phyloP scores from a whole-genome alignment of 53 echinoderm and acorn worm genomes.

The Echinometra lucunter region DNA sequence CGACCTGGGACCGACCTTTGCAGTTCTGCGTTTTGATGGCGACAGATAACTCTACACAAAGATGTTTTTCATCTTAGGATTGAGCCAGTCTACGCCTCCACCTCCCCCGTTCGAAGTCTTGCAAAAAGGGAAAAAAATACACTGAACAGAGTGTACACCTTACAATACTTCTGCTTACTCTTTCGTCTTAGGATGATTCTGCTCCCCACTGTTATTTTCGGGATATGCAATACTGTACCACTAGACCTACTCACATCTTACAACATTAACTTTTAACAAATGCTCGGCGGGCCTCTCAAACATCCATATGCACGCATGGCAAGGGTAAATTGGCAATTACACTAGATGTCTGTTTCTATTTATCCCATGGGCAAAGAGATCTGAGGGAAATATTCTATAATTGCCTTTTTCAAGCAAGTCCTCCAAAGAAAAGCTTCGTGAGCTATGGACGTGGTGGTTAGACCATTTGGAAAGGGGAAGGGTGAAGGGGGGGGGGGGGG shows the following conservation, averaged over 20 bases:
- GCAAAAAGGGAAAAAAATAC: too few relatives aligned
- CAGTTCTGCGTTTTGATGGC: too few relatives aligned
- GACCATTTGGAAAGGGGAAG: too few relatives aligned
- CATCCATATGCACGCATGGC: neutral
- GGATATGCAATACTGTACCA: neutral
- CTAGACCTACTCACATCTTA: neutral
- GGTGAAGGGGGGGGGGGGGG: neutral
- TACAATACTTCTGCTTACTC: too few relatives aligned
- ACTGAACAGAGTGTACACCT: too few relatives aligned
- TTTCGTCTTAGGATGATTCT: neutral
- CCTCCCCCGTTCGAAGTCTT: too few relatives aligned
- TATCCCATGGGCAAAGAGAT: neutral
- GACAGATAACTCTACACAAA: too few relatives aligned
- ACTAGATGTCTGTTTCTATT: neutral
- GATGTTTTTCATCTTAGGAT: too few relatives aligned
- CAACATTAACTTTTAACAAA: neutral
- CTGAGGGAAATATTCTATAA: neutral
- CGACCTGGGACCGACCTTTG: too few relatives aligned
- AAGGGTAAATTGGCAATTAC: slow-evolving; percentile 10
- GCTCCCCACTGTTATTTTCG: neutral
- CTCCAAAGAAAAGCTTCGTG: neutral
- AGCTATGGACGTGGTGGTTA: too few relatives aligned
- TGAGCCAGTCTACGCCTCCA: too few relatives aligned
- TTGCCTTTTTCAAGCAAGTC: neutral
- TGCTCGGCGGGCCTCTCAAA: neutral